Evolutionary conservation across 2,888 invertebrate genomes (phyloP).

Genomic region (Labia minor): DNA sequence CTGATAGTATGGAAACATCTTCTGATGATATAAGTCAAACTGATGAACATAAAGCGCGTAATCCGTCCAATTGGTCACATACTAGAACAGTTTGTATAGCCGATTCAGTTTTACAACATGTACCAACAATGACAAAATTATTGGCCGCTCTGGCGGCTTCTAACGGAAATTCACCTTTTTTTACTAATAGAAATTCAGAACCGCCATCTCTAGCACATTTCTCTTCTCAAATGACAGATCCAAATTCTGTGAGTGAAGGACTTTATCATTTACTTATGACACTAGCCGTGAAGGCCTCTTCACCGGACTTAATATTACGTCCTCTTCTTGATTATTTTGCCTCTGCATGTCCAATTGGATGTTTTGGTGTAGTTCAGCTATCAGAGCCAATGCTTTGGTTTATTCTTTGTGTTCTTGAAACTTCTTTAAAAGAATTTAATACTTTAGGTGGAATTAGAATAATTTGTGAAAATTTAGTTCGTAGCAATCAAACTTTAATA

Average conservation of each 20-base stretch:
- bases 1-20: slow-evolving; percentile 34
- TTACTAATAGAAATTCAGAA: slow-evolving; percentile 19
- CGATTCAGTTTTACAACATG: slow-evolving; percentile 62
- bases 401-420: slow-evolving; percentile 66
- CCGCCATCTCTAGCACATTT: slow-evolving; percentile 24
- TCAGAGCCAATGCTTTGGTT: slow-evolving; percentile 82
- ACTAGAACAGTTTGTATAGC: slow-evolving; percentile 46
- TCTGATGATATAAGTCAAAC: slow-evolving; percentile 50
- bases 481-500: slow-evolving; percentile 59
- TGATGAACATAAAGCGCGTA: slow-evolving; percentile 69
- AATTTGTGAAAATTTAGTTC: slow-evolving; percentile 68
- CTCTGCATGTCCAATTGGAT: slow-evolving; percentile 30
- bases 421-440: slow-evolving; percentile 62
- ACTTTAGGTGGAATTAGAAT: slow-evolving; percentile 45
- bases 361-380: slow-evolving; percentile 44
- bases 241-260: slow-evolving; percentile 71
- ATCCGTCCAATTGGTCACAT: slow-evolving; percentile 31
- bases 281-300: slow-evolving; percentile 63
- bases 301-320: slow-evolving; percentile 61
- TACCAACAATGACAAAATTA: slow-evolving; percentile 70
- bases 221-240: slow-evolving; percentile 43
- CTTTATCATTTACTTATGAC: slow-evolving; percentile 74
- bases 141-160: slow-evolving; percentile 70
- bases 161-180: slow-evolving; percentile 49
- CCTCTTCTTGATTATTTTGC: slow-evolving; percentile 63